These are phyloP conservation scores for Zootermopsis nevadensis DNA, from an alignment of 2,888 invertebrate genomes.

Conservation along the genomic window DNA sequence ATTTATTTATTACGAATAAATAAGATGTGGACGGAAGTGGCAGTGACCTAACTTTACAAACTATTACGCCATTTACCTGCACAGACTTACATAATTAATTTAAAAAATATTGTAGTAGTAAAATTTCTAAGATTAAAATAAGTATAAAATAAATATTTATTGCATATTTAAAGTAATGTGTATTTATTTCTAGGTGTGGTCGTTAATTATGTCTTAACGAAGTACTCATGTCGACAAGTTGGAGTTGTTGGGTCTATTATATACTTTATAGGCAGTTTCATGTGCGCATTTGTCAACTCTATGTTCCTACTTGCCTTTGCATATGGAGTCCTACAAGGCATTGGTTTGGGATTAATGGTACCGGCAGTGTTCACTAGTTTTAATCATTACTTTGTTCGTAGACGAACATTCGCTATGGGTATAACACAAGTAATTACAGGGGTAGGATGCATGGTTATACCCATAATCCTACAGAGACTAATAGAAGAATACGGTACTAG, in stretches of 20 bases:
- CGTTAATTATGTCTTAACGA: constrained; percentile 74
- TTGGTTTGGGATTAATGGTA: constrained; percentile 78
- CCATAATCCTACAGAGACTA: constrained; percentile 71
- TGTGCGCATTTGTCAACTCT: constrained; percentile 72
- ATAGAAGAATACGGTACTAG: constrained; percentile 75
- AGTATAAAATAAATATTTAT: too few species aligned
- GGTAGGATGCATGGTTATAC: constrained; percentile 75
- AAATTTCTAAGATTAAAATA: too few species aligned
- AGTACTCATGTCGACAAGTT: constrained; percentile 74
- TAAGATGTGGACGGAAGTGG: too few species aligned
- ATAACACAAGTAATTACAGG: constrained; percentile 78
- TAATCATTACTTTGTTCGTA: constrained; percentile 78
- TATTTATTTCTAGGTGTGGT: constrained; percentile 70
- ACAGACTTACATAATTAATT: too few species aligned
- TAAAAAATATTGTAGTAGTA: too few species aligned
- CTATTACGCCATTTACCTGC: too few species aligned
- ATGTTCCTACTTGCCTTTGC: constrained; percentile 73
- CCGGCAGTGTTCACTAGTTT: constrained; percentile 80
- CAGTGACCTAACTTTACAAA: too few species aligned
- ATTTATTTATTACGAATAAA: too few species aligned
- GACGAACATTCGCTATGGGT: constrained; percentile 78
- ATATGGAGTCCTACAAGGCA: constrained; percentile 73
- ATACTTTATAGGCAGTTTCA: constrained; percentile 70
- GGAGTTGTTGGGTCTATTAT: constrained; percentile 74
- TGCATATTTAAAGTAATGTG: too few species aligned